Percentiles rank a stretch among this genome's conserved stretches.
Conservation (phyloP, 2,888 invertebrate species). For the Diploptera punctata region DNA sequence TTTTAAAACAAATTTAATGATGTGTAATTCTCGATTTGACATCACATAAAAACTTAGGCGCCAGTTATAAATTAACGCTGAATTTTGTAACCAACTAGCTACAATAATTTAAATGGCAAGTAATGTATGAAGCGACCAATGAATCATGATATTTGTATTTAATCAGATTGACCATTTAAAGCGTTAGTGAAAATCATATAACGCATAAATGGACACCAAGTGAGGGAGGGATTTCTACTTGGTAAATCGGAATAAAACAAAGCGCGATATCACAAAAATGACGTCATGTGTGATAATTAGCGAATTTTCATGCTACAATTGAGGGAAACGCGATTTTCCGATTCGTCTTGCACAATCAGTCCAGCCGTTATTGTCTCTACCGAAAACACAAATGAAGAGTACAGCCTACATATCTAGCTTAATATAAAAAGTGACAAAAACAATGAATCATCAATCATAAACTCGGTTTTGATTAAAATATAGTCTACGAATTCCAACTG, state of each 20-base stretch:
- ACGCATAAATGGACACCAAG: too few relatives aligned
- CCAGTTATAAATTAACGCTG: too few relatives aligned
- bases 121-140: too few relatives aligned
- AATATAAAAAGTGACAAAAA: conserved; percentile 3
- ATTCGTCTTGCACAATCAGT: conserved; percentile 7
- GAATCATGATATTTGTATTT: too few relatives aligned
- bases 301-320: neutral
- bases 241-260: neutral
- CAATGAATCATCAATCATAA: conserved; percentile 21
- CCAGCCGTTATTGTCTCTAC: neutral
- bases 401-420: neutral
- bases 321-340: neutral
- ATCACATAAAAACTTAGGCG: too few relatives aligned
- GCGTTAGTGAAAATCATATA: too few relatives aligned
- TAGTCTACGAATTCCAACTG: neutral
- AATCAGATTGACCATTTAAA: too few relatives aligned
- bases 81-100: too few relatives aligned
- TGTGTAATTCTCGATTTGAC: too few relatives aligned
- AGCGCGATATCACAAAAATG: neutral
- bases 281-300: neutral
- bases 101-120: too few relatives aligned
- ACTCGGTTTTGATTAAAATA: conserved; percentile 26
- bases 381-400: conserved; percentile 9
- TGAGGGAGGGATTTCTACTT: too few relatives aligned
- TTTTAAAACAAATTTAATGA: too few relatives aligned